Evolutionary conservation across 2,797 vertebrate species (phyloP), one percentile per base, ranked within the genome.

Genomic region (Amphiprion clarkii): DNA sequence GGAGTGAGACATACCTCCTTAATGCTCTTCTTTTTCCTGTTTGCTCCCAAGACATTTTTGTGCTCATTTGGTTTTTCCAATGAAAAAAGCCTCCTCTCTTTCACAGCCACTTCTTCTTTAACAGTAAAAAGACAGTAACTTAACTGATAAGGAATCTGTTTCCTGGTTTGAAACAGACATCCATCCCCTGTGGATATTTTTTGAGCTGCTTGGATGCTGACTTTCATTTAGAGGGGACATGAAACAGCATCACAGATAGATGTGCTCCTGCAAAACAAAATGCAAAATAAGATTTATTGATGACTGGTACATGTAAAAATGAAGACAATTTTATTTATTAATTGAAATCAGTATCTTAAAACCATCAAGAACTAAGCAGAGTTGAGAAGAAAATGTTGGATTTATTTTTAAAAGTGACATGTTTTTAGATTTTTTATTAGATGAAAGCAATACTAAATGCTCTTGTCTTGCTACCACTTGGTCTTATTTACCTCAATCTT

Each of bases 51-150:
- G 87, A 84, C 79, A 55, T 61, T 81, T 76, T 46, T 36, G 6
- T 69, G 74, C 64, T 84, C 83, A 82, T 91, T 89, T 79, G 56
- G n/a, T 82, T 82, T 82, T 84, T 86, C 51, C 69, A 64, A 17
- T 64, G 61, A 39, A 74, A 56, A 53, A 78, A 57, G 67, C 67
- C 39, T 66, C 17, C 56, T 40, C 64, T 80, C 58, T 81, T 61
- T 74, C 51, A 55, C 4, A 39, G 48, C 61, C 65, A 73, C 70
- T 76, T 77, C 23, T 74, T 79, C 62, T 76, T 63, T 5, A 70
- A 33, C 58, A 70, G 64, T 46, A 57, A 65, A 74, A 54, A 63
- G 42, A 74, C 36, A 44, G 46, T 39, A 74, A 72, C 17, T 54
- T 55, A 62, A 74, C 13, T 75, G 65, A 87, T 79, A 83, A 74